Evolutionary conservation across 2,888 invertebrate species (phyloP), one percentile per base, ranked within the genome.

Genomic region (Agriopis leucophaearia): DNA sequence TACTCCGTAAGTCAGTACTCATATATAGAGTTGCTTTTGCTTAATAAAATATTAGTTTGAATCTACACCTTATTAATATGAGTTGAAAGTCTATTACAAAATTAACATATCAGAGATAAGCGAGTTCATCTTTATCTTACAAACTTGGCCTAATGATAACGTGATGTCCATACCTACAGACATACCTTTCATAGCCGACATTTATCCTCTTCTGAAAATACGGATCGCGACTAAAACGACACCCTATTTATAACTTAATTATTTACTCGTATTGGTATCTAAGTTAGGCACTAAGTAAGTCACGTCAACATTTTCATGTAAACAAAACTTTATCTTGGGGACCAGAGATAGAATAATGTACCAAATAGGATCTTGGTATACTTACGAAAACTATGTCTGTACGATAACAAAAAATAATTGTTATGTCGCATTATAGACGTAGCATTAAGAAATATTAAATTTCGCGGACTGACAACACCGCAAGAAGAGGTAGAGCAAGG

Each of bases 101-200:
- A 77, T 78, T 77, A 71, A 78, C 81, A 81, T 82, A 86, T 84
- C 82, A 69, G 69, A 74, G 79, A 83, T 82, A 84, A 82, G 74
- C 15, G 74, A 81, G 86, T 85, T 85, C 85, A 85, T 78, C 83
- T 75, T 84, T 86, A 86, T 86, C 85, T 77, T 70, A 78, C 81
- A 82, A 81, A 85, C 84, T 86, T 86, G 86, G 86, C 86, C 85
- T 81, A 73, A 79, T 78, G 85, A 85, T 86, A 85, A 84, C 79
- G 75, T 80, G 70, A 78, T 71, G 78, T 76, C 71, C 77, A 52
- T 72, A 78, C 68, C 74, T 82, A 73, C 72, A 58, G 59, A 66
- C 65, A 47, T 61, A 51, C 58, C 64, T 52, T 62, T 52, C 66
- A 52, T 51, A 47, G 36, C 27, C 44, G 56, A 56, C 66, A 66